These are phyloP conservation scores for Drosophila auraria DNA, from an alignment of 1,140 invertebrate species.

Conservation along the genomic window DNA sequence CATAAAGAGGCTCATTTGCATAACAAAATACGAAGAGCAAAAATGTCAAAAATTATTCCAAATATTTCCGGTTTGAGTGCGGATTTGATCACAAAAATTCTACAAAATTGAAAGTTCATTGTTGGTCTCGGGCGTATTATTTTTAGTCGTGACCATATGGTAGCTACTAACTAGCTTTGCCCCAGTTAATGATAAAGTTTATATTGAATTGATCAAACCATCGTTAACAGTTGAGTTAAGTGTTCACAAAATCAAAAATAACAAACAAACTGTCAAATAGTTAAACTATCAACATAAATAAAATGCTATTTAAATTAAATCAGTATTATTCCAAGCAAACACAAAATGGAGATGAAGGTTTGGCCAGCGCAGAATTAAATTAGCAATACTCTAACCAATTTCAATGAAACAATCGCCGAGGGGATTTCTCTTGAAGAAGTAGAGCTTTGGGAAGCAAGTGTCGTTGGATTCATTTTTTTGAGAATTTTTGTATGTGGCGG, in stretches of 20 bases:
- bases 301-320: constrained; percentile 60
- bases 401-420: not conserved
- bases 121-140: constrained; percentile 20
- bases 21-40: constrained; percentile 42
- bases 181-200: constrained; percentile 41
- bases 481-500: not conserved
- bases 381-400: constrained; percentile 21
- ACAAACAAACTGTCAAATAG: constrained; percentile 46
- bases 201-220: constrained; percentile 17
- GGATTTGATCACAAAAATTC: constrained; percentile 30
- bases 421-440: not conserved
- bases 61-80: constrained; percentile 54
- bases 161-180: constrained; percentile 8
- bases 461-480: not conserved
- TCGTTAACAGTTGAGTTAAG: constrained; percentile 32
- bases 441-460: not conserved
- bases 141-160: constrained; percentile 45
- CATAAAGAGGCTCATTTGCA: constrained; percentile 59
- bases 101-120: constrained; percentile 31
- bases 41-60: constrained; percentile 50
- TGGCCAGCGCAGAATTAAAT: constrained; percentile 9
- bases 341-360: constrained; percentile 6
- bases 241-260: constrained; percentile 15
- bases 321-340: constrained; percentile 7
- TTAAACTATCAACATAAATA: constrained; percentile 60